phyloP scores from a whole-genome alignment of 2,888 invertebrate species.

The Saturnia japonica region DNA sequence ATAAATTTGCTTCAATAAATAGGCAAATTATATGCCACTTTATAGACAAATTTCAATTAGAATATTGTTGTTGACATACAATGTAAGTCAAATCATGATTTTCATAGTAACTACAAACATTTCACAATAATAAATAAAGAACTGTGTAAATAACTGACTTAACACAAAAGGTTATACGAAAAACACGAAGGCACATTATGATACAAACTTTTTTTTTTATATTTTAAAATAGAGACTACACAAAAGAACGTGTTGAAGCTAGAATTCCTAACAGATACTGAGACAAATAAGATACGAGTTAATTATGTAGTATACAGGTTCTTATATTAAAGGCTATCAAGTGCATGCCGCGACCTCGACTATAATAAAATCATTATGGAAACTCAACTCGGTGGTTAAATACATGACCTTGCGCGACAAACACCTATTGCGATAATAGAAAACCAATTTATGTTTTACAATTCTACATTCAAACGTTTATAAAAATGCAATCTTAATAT shows the following conservation, averaged over 20 bases:
- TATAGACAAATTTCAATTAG: not conserved
- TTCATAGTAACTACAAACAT: not conserved
- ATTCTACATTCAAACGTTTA: not conserved
- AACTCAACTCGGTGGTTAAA: conserved; percentile 13
- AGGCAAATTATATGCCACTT: not conserved
- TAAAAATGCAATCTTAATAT: conserved; percentile 20
- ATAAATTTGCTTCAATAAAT: not conserved
- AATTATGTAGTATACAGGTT: conserved; percentile 22
- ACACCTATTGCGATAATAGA: conserved; percentile 13
- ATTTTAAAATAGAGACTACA: not conserved
- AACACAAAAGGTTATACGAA: not conserved
- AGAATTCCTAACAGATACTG: not conserved
- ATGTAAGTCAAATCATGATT: not conserved
- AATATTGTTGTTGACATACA: not conserved
- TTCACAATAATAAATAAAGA: not conserved
- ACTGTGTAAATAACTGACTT: conserved; percentile 4
- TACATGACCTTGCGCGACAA: conserved; percentile 38
- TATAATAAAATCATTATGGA: conserved; percentile 45
- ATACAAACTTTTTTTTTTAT: not conserved
- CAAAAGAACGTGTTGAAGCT: not conserved
- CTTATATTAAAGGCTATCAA: conserved; percentile 56
- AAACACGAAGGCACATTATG: not conserved
- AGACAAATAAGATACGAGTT: conserved; percentile 1
- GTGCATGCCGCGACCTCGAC: conserved; percentile 46
- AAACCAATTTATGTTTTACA: conserved; percentile 12